A percentile compares a stretch with the other conserved stretches of the same genome.
Conservation (phyloP, 1,140 invertebrate genomes). For the Helicoverpa zea region DNA sequence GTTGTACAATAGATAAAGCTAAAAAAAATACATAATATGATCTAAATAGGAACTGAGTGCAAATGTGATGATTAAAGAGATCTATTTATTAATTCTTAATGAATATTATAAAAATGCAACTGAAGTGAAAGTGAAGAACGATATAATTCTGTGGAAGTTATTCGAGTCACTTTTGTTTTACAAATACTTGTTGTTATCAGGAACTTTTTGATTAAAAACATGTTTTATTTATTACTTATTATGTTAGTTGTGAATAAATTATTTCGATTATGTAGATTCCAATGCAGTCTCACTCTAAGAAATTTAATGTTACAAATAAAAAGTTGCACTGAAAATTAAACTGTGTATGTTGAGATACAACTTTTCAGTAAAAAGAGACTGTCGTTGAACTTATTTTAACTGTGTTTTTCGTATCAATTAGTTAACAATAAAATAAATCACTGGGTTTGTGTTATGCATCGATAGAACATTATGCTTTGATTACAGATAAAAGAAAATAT, state of each 20-base stretch:
- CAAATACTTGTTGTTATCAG: conserved; percentile 55
- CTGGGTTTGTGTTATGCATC: conserved; percentile 34
- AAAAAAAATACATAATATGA: conserved; percentile 73
- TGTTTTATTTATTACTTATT: conserved; percentile 32
- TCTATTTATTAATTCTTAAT: conserved; percentile 70
- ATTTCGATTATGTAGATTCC: conserved; percentile 19
- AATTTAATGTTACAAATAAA: conserved; percentile 4
- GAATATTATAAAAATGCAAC: conserved; percentile 77
- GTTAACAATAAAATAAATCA: conserved; percentile 31
- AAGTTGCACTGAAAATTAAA: no score
- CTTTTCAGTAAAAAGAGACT: no score
- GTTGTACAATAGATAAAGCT: conserved; percentile 71
- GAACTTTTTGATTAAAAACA: conserved; percentile 55
- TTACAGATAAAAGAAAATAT: conserved; percentile 20
- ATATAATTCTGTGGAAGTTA: conserved; percentile 45
- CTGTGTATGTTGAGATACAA: conserved; percentile 1
- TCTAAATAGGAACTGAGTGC: conserved; percentile 86
- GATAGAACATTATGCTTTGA: conserved; percentile 36
- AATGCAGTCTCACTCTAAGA: conserved; percentile 49
- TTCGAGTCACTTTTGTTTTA: not conserved
- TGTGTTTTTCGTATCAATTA: not conserved
- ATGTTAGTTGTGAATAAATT: conserved; percentile 43
- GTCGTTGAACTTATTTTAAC: no score
- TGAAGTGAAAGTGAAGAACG: conserved; percentile 62
- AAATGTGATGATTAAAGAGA: conserved; percentile 79